These are phyloP conservation scores for Norana najaformis DNA, from an alignment of 2,888 invertebrate genomes.

Conservation along the genomic window DNA sequence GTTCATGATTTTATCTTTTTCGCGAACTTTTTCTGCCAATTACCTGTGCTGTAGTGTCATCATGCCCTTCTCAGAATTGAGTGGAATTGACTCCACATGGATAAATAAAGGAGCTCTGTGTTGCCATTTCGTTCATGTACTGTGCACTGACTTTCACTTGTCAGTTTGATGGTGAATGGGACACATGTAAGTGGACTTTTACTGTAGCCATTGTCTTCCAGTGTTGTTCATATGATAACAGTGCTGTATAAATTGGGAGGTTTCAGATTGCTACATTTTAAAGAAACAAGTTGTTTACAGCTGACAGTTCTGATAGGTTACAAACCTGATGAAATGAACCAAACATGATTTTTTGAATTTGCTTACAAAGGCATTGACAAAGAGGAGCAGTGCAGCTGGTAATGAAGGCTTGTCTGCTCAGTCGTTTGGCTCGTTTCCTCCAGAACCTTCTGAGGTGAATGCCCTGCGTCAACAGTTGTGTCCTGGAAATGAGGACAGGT, in stretches of 20 bases:
- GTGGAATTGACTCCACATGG: no score
- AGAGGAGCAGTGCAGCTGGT: constrained; percentile 17
- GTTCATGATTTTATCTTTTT: no score
- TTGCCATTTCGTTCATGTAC: neutral
- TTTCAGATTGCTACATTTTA: neutral
- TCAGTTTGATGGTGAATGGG: neutral
- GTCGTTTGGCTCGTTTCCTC: neutral
- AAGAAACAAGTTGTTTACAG: neutral
- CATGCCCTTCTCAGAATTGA: no score
- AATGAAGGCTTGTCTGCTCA: neutral
- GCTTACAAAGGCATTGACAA: neutral
- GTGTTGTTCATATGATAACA: neutral
- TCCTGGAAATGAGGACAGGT: neutral
- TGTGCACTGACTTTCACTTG: neutral
- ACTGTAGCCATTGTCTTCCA: neutral
- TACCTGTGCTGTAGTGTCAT: no score
- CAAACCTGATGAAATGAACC: neutral
- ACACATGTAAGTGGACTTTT: neutral
- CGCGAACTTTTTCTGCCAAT: no score
- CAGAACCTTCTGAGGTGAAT: neutral
- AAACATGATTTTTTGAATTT: neutral
- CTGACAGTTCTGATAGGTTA: neutral
- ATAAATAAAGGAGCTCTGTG: neutral
- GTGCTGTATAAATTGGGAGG: no score
- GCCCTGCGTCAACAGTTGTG: neutral